Evolutionary conservation across 2,888 invertebrate species (phyloP).

Genomic region (Polymixis flavicincta): DNA sequence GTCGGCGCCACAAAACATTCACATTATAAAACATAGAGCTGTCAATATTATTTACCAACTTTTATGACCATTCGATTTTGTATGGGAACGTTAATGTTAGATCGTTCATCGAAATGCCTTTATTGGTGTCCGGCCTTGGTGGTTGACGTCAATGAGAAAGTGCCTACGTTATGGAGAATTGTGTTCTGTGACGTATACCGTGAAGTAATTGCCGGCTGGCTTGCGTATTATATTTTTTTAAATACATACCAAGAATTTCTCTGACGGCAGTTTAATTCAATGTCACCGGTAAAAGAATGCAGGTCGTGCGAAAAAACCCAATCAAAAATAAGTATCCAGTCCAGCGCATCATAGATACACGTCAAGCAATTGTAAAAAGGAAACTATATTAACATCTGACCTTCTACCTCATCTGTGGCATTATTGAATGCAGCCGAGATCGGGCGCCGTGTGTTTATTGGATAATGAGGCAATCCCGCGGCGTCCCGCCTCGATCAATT

Average conservation of each 20-base stretch:
- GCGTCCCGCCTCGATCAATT: constrained; percentile 83
- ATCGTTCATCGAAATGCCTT: constrained; percentile 63
- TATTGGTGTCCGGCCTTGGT: constrained; percentile 62
- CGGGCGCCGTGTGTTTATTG: constrained; percentile 82
- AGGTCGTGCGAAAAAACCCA: constrained; percentile 3
- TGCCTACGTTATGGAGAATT: constrained; percentile 53
- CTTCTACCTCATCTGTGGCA: constrained; percentile 64
- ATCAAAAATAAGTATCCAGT: not conserved
- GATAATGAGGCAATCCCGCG: constrained; percentile 84
- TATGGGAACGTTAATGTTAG: constrained; percentile 67
- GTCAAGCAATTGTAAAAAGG: constrained; percentile 44
- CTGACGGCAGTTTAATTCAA: constrained; percentile 50
- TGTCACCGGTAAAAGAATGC: constrained; percentile 11
- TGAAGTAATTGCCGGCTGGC: constrained; percentile 53
- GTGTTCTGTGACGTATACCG: constrained; percentile 54
- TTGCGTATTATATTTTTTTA: constrained; percentile 34
- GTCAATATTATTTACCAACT: constrained; percentile 66
- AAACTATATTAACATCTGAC: constrained; percentile 55
- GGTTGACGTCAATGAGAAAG: constrained; percentile 67
- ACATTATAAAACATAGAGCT: constrained; percentile 65
- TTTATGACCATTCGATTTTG: constrained; percentile 68
- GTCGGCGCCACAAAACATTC: constrained; percentile 70
- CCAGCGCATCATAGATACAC: constrained; percentile 4
- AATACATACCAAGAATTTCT: constrained; percentile 54
- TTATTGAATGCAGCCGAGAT: constrained; percentile 70